Percentiles rank a stretch among this genome's conserved stretches.
These are phyloP conservation scores for Bombus balteatus DNA, from an alignment of 1,140 invertebrate genomes.

Conservation along the genomic window DNA sequence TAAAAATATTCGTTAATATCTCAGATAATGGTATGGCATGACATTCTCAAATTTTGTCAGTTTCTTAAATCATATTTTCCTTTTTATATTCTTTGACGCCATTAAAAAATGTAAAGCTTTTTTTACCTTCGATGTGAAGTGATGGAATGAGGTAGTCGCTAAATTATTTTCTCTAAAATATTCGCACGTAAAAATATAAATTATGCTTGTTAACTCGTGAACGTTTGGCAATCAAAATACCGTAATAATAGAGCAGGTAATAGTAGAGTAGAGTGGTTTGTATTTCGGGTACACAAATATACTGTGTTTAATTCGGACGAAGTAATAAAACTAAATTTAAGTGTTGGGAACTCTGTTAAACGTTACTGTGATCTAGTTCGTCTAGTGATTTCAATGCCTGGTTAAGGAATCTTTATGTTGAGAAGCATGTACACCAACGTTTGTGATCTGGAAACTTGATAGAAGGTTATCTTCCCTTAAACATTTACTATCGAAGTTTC, in stretches of 20 bases:
- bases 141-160: too few species aligned
- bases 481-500: background rate
- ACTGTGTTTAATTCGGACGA: background rate
- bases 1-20: background rate
- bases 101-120: background rate
- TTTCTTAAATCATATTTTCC: too few species aligned
- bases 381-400: conserved; percentile 28
- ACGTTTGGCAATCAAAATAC: too few species aligned
- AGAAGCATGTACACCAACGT: background rate
- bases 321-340: background rate
- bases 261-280: too few species aligned
- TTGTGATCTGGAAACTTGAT: background rate
- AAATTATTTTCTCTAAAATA: background rate
- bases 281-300: background rate
- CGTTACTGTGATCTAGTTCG: background rate
- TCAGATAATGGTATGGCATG: too few species aligned
- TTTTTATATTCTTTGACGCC: background rate
- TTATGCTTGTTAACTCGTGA: too few species aligned
- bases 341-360: background rate
- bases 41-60: too few species aligned
- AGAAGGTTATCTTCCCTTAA: background rate
- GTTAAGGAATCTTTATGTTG: background rate
- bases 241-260: too few species aligned
- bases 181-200: background rate
- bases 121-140: too few species aligned